These are phyloP conservation scores for Colossoma macropomum DNA, from an alignment of 2,113 vertebrate species.

Conservation along the genomic window DNA sequence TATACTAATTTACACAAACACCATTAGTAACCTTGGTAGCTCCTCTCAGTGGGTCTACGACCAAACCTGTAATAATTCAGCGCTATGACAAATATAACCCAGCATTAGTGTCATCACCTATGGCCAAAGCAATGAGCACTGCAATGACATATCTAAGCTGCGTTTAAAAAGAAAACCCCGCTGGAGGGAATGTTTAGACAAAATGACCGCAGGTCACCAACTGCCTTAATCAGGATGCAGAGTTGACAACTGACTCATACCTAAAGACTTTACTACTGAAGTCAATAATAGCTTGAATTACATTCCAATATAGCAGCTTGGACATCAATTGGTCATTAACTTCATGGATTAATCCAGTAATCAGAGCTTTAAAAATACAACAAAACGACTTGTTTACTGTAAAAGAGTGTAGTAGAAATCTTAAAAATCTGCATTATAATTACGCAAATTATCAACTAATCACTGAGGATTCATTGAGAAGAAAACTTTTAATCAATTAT, in stretches of 20 bases:
- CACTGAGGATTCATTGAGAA: too few relatives aligned
- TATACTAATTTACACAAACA: conserved; percentile 3
- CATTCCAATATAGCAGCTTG: too few relatives aligned
- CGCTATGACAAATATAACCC: neutral
- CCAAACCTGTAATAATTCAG: conserved; percentile 15
- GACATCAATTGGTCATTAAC: too few relatives aligned
- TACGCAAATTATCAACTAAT: too few relatives aligned
- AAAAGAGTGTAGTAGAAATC: too few relatives aligned
- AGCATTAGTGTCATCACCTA: conserved; percentile 39
- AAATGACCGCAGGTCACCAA: neutral
- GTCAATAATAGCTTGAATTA: neutral
- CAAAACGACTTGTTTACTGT: too few relatives aligned
- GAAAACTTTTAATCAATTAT: too few relatives aligned
- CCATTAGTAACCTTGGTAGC: conserved; percentile 26
- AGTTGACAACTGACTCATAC: neutral
- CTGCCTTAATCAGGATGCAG: neutral
- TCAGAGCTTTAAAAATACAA: too few relatives aligned
- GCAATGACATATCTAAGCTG: neutral
- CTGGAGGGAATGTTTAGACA: neutral
- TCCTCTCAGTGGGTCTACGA: neutral
- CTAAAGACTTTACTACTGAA: neutral
- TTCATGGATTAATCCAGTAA: too few relatives aligned
- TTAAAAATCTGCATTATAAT: too few relatives aligned
- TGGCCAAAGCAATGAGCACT: neutral
- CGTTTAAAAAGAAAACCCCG: neutral